Percentiles rank a stretch among this genome's conserved stretches.
These are phyloP conservation scores for Hydrotaea cyrtoneurina DNA, from an alignment of 2,888 invertebrate species.

Conservation along the genomic window DNA sequence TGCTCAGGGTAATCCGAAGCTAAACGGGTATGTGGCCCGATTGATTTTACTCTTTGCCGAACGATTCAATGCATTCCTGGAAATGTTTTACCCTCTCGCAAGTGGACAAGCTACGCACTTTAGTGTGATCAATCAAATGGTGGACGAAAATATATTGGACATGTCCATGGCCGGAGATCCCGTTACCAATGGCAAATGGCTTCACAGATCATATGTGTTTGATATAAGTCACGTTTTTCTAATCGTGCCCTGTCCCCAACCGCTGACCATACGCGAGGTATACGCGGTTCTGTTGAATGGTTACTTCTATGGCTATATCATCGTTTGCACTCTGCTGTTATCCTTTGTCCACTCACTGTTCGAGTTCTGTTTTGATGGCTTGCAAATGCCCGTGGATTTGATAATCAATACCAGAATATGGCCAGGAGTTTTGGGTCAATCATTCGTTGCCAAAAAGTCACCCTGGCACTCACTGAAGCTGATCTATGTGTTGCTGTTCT, in stretches of 20 bases:
- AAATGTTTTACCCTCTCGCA: constrained; percentile 19
- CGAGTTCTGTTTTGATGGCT: neutral
- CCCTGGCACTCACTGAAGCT: neutral
- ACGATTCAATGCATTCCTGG: constrained; percentile 69
- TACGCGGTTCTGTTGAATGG: constrained; percentile 30
- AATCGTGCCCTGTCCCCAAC: constrained; percentile 56
- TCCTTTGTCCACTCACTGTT: constrained; percentile 34
- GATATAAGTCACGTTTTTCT: constrained; percentile 27
- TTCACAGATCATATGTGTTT: neutral
- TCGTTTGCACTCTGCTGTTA: constrained; percentile 20
- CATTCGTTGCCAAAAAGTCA: neutral
- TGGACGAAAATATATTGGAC: constrained; percentile 22
- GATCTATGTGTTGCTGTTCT: neutral
- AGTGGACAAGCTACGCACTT: neutral
- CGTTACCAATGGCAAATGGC: fast-evolving
- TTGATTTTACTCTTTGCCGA: constrained; percentile 68
- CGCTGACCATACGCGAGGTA: constrained; percentile 11
- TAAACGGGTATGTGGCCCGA: constrained; percentile 69
- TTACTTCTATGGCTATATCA: neutral
- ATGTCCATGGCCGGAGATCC: constrained; percentile 43
- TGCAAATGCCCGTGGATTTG: neutral
- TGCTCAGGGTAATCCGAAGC: constrained; percentile 25
- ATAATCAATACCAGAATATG: neutral
- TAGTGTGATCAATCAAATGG: constrained; percentile 21
- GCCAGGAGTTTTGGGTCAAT: constrained; percentile 26